Base-by-base conservation (phyloP, 92 coral and sea anemone species). In the Porites evermanni region DNA sequence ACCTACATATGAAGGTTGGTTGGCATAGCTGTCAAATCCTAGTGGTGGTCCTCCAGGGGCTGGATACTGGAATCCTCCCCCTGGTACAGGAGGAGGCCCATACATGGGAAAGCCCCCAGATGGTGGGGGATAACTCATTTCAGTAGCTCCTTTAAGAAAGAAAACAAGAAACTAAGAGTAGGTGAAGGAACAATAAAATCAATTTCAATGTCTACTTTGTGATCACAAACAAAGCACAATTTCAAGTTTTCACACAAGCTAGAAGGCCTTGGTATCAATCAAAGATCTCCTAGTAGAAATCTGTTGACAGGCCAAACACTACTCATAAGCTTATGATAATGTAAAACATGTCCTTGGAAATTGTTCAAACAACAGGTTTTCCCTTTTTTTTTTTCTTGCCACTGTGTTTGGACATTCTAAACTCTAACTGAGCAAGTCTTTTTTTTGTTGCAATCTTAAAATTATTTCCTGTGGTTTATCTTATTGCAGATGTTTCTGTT, bases 71-170 rank as follows among this genome's bases (percentile, higher is more conserved):
- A 81, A 77, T 8, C 92, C 92, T 75, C 92, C 92, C 20, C 77
- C 86, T 20, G 92, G 94, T 59, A 91, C 77, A 23, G 89, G 91
- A 56, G 94, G 86, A 13, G 89, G 75, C 38, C 91, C 94, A 80
- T 91, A 91, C 86, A 91, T 91, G 54, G 94, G 92, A 78, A 76
- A 94, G 29, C 92, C 91, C 76, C 98, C 95, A 70, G 77, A 77
- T 51, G 94, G 97, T 73, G 98, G 98, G 70, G 88, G 88, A 72
- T 92, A 92, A 72, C 95, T 92, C 95, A 92, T 92, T 44, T 67
- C 69, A 52, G 67, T 18, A 6, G 67, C 20, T n/a, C 67, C 20
- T 63, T 17, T 52, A 52, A 56, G 54, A n/a, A 53, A 8, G 53
- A 26, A n/a, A 18, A 14, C 75, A 71, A 47, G 67, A 2, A 6